Base-by-base conservation (phyloP, 2,113 vertebrate species). In the Periophthalmodon schlosseri region DNA sequence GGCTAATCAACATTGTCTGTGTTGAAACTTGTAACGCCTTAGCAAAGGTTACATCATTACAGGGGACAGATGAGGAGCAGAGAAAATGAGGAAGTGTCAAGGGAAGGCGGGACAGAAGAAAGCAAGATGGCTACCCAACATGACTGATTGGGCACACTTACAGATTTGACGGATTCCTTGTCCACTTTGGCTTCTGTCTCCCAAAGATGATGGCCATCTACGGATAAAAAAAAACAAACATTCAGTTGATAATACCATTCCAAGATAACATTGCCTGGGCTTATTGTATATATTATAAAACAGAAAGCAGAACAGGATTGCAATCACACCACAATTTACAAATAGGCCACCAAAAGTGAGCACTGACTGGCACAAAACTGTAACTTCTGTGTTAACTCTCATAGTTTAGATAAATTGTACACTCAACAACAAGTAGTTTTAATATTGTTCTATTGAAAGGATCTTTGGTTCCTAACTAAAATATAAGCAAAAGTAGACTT, bases 171-270 rank as follows among this genome's bases (percentile, higher is more conserved):
- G 84, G 97, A 93, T 88, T 96, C 96, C 89, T 96, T 96, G 93
- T 99, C 97, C 0, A 95, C 96, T 86, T 98, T 98, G 69, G 96
- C 97, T 93, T 99, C 97, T 79, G 96, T 96, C 91, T 99, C 97
- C 97, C 97, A 99, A 86, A 99, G 93, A 73, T 99, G 97, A 93
- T 99, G 97, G 73, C 97, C 97, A 93, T 99, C 97, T 99, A 82
- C 69, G 89, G 91, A 86, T 7, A 18, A 63, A 63, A 15, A 66
- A 66, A 74, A 21, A 50, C 58, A 23, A n/a, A n/a, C 78, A 71
- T 3, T 21, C 71, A 56, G 58, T 49, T 46, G 70, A n/a, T 12
- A 23, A 3, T 9, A 20, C 70, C 39, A 54, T 5, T 56, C 58
- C 73, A 56, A 57, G 57, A 46, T 57, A 11, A 63, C 13, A 12